A percentile compares a stretch with the other conserved stretches of the same genome.
phyloP scores from a whole-genome alignment of 2,113 vertebrate species.

The Platysternon megacephalum region DNA sequence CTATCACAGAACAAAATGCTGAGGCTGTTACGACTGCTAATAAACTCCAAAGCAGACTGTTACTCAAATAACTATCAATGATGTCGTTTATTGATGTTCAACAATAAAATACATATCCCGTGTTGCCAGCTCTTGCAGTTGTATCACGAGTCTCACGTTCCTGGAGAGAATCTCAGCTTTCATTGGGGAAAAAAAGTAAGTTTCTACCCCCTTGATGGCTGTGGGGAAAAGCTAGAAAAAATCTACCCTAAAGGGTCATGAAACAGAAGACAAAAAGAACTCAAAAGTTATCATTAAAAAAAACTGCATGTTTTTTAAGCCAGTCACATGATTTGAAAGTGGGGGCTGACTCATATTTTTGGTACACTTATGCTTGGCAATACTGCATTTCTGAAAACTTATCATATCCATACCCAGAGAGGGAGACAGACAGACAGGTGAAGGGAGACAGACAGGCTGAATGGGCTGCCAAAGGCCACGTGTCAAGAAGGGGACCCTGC shows the following conservation, averaged over 20 bases:
- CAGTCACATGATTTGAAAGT: not conserved
- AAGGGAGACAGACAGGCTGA: not conserved
- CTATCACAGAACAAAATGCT: not conserved
- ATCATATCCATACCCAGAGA: not conserved
- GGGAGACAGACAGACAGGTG: not conserved
- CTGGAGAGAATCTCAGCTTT: not conserved
- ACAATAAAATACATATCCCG: not conserved
- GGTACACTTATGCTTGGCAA: not conserved
- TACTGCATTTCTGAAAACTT: not conserved
- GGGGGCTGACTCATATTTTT: fast-evolving
- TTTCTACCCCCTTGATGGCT: not conserved
- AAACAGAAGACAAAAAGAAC: not conserved
- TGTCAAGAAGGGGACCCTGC: conserved; percentile 25
- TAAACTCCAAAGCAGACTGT: not conserved
- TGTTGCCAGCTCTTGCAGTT: not conserved
- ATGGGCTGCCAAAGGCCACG: not conserved
- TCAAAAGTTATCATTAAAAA: not conserved
- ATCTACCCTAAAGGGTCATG: fast-evolving
- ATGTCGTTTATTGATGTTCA: not conserved
- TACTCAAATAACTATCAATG: not conserved
- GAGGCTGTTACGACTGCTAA: not conserved
- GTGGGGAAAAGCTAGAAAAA: not conserved
- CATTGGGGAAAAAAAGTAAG: not conserved
- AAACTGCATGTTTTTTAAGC: fast-evolving
- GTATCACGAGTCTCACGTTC: not conserved